These are phyloP conservation scores for Psammodynastes pulverulentus DNA, from an alignment of 2,113 vertebrate species.

Conservation along the genomic window DNA sequence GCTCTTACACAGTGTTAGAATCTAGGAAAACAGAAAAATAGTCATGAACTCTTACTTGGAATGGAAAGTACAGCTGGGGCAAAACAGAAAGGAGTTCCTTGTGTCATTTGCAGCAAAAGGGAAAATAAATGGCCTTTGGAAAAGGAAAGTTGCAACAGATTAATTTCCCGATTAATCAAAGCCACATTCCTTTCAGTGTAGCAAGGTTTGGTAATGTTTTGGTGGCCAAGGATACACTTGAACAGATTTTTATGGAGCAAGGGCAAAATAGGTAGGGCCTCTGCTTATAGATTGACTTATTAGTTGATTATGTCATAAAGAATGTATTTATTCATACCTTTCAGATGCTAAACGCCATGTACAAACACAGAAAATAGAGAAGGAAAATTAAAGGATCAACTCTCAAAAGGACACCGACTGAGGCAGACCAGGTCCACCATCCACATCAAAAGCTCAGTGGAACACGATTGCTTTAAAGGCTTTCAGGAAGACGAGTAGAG, in stretches of 20 bases:
- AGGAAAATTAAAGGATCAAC: background rate
- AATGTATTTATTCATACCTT: background rate
- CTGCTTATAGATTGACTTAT: background rate
- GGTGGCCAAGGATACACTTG: background rate
- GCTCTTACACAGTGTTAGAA: slow-evolving; percentile 53
- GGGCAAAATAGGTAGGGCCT: background rate
- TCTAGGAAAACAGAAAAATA: slow-evolving; percentile 8
- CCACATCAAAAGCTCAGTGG: background rate
- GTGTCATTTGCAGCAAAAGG: slow-evolving; percentile 67
- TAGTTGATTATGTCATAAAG: background rate
- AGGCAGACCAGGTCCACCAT: background rate
- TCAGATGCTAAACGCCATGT: background rate
- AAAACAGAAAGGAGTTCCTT: slow-evolving; percentile 37
- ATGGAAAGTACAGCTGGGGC: background rate
- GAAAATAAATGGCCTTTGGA: slow-evolving; percentile 57
- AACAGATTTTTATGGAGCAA: background rate
- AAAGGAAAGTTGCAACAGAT: background rate
- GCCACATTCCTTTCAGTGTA: slow-evolving; percentile 62
- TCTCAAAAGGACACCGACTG: background rate
- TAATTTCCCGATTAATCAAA: slow-evolving; percentile 7
- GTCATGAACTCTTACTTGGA: slow-evolving; percentile 31
- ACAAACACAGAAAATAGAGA: background rate
- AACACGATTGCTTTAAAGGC: background rate
- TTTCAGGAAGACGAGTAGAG: background rate
- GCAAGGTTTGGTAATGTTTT: slow-evolving; percentile 14